phyloP scores from a whole-genome alignment of 2,797 vertebrate genomes.

The Paratrypauchen microcephalus region DNA sequence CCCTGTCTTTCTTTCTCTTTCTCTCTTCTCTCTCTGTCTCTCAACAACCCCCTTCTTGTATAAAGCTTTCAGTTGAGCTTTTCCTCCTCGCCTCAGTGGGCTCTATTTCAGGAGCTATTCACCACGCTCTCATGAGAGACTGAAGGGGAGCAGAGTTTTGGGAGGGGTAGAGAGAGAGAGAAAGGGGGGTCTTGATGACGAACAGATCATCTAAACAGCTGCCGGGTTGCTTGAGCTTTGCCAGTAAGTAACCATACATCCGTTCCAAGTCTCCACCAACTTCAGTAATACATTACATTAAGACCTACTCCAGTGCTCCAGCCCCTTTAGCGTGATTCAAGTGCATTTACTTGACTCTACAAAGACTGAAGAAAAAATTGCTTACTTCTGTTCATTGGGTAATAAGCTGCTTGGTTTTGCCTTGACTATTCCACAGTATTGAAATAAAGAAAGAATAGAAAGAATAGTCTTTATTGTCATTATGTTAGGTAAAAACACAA shows the following conservation, averaged over 20 bases:
- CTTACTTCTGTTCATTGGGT: slow-evolving; percentile 1
- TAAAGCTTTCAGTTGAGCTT: slow-evolving; percentile 47
- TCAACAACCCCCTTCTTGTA: slow-evolving; percentile 26
- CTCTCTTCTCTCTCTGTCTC: slow-evolving; percentile 40
- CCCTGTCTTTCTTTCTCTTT: slow-evolving; percentile 22
- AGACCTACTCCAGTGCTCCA: slow-evolving; percentile 17
- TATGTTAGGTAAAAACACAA: too few species aligned
- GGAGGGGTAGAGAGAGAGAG: neutral
- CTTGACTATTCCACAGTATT: too few species aligned
- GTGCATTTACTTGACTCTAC: slow-evolving; percentile 24
- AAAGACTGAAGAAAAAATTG: slow-evolving; percentile 21
- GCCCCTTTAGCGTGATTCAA: slow-evolving; percentile 40
- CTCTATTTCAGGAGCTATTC: slow-evolving; percentile 66
- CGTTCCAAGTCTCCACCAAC: slow-evolving; percentile 26
- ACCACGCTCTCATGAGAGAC: slow-evolving; percentile 43
- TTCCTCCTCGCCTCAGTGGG: slow-evolving; percentile 43
- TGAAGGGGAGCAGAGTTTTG: slow-evolving; percentile 1
- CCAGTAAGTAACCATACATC: slow-evolving; percentile 60
- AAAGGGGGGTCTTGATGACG: slow-evolving; percentile 42
- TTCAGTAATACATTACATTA: slow-evolving; percentile 19
- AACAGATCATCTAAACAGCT: slow-evolving; percentile 64
- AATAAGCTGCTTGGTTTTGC: neutral
- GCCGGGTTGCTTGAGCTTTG: slow-evolving; percentile 52
- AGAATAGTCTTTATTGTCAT: too few species aligned
- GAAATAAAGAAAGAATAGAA: too few species aligned